These are phyloP conservation scores for Lysandra bellargus DNA, from an alignment of 2,888 invertebrate species.

Conservation along the genomic window DNA sequence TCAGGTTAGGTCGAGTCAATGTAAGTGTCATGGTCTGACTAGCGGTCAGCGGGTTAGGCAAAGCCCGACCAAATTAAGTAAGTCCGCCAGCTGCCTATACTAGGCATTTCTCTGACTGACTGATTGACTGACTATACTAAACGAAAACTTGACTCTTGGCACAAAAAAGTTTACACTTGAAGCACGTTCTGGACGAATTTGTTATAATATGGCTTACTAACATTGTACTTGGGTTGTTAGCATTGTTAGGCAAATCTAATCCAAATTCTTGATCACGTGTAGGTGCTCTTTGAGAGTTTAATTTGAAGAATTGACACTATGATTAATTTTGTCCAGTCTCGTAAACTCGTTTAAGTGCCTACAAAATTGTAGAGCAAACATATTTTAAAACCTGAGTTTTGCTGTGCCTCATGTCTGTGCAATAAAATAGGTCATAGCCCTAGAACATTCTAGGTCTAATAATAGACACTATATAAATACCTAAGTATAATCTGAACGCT, in stretches of 20 bases:
- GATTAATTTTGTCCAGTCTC: neutral
- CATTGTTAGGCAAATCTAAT: neutral
- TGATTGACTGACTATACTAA: too few relatives aligned
- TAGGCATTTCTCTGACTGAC: too few relatives aligned
- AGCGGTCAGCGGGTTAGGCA: too few relatives aligned
- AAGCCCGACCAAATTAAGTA: too few relatives aligned
- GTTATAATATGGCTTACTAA: too few relatives aligned
- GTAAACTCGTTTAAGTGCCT: neutral
- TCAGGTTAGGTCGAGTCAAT: too few relatives aligned
- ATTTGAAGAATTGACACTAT: too few relatives aligned
- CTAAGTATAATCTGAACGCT: neutral
- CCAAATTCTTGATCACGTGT: too few relatives aligned
- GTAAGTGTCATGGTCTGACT: too few relatives aligned
- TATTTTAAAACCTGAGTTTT: neutral
- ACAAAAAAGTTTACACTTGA: neutral
- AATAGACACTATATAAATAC: neutral
- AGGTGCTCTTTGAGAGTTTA: too few relatives aligned
- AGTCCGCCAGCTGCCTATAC: too few relatives aligned
- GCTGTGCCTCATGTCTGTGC: neutral
- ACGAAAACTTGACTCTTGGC: neutral
- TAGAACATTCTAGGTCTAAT: constrained; percentile 25
- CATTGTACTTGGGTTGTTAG: too few relatives aligned
- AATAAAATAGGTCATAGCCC: constrained; percentile 14
- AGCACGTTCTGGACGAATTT: neutral
- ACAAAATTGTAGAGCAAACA: neutral